Evolutionary conservation across 2,113 vertebrate species (phyloP).

Genomic region (Leptobrachium leishanense): DNA sequence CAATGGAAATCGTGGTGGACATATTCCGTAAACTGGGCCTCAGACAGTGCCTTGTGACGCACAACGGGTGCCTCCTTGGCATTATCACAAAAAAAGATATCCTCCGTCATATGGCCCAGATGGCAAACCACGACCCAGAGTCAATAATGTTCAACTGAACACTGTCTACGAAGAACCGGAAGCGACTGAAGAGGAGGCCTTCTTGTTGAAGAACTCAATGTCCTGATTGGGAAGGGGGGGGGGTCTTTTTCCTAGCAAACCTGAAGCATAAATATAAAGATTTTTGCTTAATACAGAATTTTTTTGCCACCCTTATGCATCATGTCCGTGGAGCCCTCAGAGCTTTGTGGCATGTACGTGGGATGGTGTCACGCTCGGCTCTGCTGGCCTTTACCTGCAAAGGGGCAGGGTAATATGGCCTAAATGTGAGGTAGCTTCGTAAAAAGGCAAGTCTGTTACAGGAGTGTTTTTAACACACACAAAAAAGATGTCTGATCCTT

Average conservation of each 20-base stretch:
- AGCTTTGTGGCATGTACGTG: constrained; percentile 8
- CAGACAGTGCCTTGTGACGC: constrained; percentile 97
- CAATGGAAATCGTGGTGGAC: constrained; percentile 99
- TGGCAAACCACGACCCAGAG: constrained; percentile 96
- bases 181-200: constrained; percentile 81
- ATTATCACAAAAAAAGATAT: constrained; percentile 99
- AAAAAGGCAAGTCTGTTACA: constrained; percentile 55
- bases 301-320: constrained; percentile 61
- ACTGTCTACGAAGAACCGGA: constrained; percentile 73
- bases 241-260: no score
- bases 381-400: constrained; percentile 62
- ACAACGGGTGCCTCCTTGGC: constrained; percentile 99
- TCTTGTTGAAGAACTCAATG: constrained; percentile 84
- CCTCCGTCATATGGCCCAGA: constrained; percentile 99
- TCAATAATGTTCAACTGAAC: constrained; percentile 99
- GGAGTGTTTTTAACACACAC: constrained; percentile 47
- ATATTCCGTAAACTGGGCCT: constrained; percentile 97
- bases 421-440: constrained; percentile 22
- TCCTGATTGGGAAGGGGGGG: constrained; percentile 70
- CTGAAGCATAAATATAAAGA: no score
- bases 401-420: constrained; percentile 55
- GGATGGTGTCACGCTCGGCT: constrained; percentile 14
- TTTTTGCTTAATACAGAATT: constrained; percentile 31
- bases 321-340: constrained; percentile 52
- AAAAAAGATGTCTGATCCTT: constrained; percentile 55